phyloP scores from a whole-genome alignment of 2,797 vertebrate genomes.

The Florisuga fusca region DNA sequence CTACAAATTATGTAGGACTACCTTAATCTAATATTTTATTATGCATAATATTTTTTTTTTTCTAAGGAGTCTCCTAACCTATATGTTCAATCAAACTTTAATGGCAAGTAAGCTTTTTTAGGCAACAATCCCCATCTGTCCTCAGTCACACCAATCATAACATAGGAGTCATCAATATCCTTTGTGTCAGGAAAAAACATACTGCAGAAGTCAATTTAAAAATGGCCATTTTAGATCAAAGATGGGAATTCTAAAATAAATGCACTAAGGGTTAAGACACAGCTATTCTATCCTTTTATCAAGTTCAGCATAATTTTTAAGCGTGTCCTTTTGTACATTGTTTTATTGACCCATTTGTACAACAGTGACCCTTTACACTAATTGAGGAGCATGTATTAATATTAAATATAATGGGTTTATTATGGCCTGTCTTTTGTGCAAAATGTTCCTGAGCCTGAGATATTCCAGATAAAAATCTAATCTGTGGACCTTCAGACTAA shows the following conservation, averaged over 20 bases:
- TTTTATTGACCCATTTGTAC: background rate
- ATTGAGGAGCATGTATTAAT: background rate
- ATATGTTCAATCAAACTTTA: background rate
- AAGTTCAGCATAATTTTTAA: background rate
- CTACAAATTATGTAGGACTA: background rate
- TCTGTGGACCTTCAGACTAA: background rate
- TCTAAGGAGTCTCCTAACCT: background rate
- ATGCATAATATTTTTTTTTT: background rate
- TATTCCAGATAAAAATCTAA: background rate
- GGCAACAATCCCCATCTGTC: background rate
- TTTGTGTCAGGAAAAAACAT: background rate
- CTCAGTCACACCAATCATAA: fast-evolving
- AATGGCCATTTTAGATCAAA: background rate
- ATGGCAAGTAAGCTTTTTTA: background rate
- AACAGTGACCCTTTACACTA: background rate
- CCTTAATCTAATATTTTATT: background rate
- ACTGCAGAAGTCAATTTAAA: background rate
- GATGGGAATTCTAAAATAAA: background rate
- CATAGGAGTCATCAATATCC: background rate
- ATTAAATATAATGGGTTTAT: background rate
- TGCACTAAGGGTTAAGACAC: background rate
- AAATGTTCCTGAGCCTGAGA: background rate
- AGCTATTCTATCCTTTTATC: background rate
- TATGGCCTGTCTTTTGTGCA: background rate
- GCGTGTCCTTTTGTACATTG: background rate